Conservation (phyloP, 2,797 vertebrate species). For the Triplophysa yarkandensis region DNA sequence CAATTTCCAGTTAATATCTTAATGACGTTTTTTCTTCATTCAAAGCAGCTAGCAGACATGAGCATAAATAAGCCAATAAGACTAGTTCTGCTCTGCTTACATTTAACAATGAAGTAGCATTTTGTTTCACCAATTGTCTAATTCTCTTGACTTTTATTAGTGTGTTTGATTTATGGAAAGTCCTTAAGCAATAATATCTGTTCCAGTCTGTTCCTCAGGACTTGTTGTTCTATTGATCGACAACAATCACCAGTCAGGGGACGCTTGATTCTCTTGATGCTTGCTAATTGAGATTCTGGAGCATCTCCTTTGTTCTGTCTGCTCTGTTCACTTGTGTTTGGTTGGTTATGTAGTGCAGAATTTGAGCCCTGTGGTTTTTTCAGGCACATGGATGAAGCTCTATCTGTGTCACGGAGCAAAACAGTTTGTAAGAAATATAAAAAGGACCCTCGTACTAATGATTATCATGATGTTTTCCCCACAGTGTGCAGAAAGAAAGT, state of each 20-base stretch:
- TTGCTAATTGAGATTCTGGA: slow-evolving; percentile 50
- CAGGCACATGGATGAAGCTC: slow-evolving; percentile 14
- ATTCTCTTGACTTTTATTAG: slow-evolving; percentile 41
- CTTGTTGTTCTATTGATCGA: slow-evolving; percentile 51
- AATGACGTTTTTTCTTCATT: background rate
- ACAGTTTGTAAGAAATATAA: slow-evolving; percentile 64
- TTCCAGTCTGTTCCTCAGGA: slow-evolving; percentile 41
- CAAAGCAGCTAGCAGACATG: background rate
- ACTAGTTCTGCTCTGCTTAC: slow-evolving; percentile 1
- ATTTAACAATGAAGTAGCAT: slow-evolving; percentile 31
- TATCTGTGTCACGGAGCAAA: slow-evolving; percentile 62
- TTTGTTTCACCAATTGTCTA: slow-evolving; percentile 52
- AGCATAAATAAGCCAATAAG: background rate
- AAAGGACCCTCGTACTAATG: slow-evolving; percentile 75
- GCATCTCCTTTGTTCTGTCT: slow-evolving; percentile 39
- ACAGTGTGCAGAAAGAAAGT: slow-evolving; percentile 53
- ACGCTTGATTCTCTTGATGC: slow-evolving; percentile 40
- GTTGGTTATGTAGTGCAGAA: slow-evolving; percentile 34
- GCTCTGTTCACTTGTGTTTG: slow-evolving; percentile 19
- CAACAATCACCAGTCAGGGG: slow-evolving; percentile 47
- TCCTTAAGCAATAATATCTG: slow-evolving; percentile 50
- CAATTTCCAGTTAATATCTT: background rate
- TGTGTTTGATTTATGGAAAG: slow-evolving; percentile 52
- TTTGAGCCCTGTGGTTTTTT: slow-evolving; percentile 4
- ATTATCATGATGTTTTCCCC: slow-evolving; percentile 75